phyloP scores from a whole-genome alignment of 2,113 vertebrate genomes.

The Lagopus muta region DNA sequence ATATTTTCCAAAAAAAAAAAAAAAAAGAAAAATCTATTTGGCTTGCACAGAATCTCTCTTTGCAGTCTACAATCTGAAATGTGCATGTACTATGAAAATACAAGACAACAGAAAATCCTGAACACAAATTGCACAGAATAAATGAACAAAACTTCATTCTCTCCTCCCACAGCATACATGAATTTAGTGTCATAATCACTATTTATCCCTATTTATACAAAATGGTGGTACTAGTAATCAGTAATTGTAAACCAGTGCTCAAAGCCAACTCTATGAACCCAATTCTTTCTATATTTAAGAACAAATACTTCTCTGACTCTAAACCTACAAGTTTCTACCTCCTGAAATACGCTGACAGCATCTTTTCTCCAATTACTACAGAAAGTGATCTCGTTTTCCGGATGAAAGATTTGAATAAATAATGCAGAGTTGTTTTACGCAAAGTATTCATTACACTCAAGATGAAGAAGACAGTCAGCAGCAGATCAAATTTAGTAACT shows the following conservation, averaged over 20 bases:
- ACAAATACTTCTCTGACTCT: not conserved
- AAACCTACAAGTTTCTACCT: not conserved
- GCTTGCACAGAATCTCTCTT: not conserved
- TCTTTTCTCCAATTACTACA: not conserved
- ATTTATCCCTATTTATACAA: conserved; percentile 25
- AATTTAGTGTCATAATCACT: not conserved
- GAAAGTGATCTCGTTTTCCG: conserved; percentile 56
- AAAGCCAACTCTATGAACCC: not conserved
- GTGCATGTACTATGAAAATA: not conserved
- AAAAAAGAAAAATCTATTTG: not conserved
- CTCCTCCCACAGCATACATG: not conserved
- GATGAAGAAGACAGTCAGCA: conserved; percentile 45
- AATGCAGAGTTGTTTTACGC: conserved; percentile 33
- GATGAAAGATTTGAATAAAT: conserved; percentile 69
- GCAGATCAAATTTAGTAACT: conserved; percentile 49
- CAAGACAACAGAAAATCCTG: not conserved
- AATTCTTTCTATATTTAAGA: not conserved
- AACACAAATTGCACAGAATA: not conserved
- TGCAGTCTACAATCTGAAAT: not conserved
- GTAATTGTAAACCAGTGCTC: not conserved
- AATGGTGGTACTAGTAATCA: not conserved
- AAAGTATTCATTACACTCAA: conserved; percentile 53
- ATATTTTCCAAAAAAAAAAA: not conserved
- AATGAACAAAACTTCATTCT: not conserved
- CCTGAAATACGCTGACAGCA: not conserved